Evolutionary conservation across 2,797 vertebrate species (phyloP), one percentile per base, ranked within the genome.

Genomic region (Characodon lateralis): DNA sequence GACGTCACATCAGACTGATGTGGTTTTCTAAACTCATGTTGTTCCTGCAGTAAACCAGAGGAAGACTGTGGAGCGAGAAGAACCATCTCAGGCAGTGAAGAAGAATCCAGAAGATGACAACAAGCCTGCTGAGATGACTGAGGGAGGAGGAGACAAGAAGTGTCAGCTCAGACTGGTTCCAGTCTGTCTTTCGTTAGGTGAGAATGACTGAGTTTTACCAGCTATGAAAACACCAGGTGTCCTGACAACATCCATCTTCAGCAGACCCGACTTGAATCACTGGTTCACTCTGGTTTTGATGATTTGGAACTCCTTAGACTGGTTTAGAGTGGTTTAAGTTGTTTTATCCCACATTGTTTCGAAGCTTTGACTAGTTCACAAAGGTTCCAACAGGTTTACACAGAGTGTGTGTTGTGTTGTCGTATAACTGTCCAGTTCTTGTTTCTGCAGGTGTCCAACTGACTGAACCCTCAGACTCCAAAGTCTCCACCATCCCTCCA

Each of bases 391-490:
- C 6, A 8, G 35, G 6, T 68, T 24, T 4, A 43, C 3, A 43
- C 3, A 5, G 3, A 28, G 10, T 48, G 2, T 5, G 10, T 48
- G 2, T 5, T 1, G 43, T 5, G 7, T 26, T 65, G 24, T 55
- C 8, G 3, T 72, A 48, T 72, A 55, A 66, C 48, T 31, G 28
- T 28, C n/a, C 46, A 20, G n/a, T 78, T 78, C 74, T 20, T 74
- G 39, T 88, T 31, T 81, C 26, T 80, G 22, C 41, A 89, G 89
- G 51, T 73, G 50, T 81, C 72, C 80, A 86, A 28, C 79, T 55
- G 28, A 59, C 48, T 56, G 39, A 81, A 59, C 73, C 72, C 73
- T 73, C 56, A 13, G 28, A 22, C 7, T 8, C 48, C 5, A 6
- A 76, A 1, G 18, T 13, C 63, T 53, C 71, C 70, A 73, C 53